Conservation (phyloP, 2,888 invertebrate genomes). For the Nemotelus pantherinus region DNA sequence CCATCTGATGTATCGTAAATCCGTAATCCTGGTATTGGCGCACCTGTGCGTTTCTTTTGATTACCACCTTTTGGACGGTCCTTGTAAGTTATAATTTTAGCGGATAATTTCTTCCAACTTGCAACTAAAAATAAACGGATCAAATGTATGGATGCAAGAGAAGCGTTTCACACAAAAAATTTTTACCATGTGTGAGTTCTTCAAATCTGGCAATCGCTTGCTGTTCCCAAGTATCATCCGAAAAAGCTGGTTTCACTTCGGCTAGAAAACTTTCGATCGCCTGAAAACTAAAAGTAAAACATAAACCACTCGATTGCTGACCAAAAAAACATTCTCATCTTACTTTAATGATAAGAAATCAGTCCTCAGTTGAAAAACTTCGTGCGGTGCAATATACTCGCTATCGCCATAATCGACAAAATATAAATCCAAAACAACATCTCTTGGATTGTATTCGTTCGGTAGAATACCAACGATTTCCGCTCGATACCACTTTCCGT, state of each 20-base stretch:
- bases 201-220: slow-evolving; percentile 75
- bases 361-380: slow-evolving; percentile 78
- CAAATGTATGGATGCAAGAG: too few relatives aligned
- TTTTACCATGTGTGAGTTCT: slow-evolving; percentile 72
- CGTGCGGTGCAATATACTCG: slow-evolving; percentile 72
- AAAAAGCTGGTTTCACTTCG: slow-evolving; percentile 72
- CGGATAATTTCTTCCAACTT: slow-evolving; percentile 82
- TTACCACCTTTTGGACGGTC: slow-evolving; percentile 65
- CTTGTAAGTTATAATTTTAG: slow-evolving; percentile 79
- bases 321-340: background rate
- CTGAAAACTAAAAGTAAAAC: slow-evolving; percentile 66
- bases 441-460: slow-evolving; percentile 71
- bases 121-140: slow-evolving; percentile 66
- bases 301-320: background rate
- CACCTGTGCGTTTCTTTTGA: slow-evolving; percentile 68
- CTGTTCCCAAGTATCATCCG: slow-evolving; percentile 68
- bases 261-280: slow-evolving; percentile 89
- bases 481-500: slow-evolving; percentile 76
- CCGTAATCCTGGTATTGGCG: slow-evolving; percentile 81
- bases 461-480: slow-evolving; percentile 74
- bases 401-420: slow-evolving; percentile 91
- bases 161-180: too few relatives aligned
- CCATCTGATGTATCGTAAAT: slow-evolving; percentile 76
- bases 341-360: slow-evolving; percentile 67
- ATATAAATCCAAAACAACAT: slow-evolving; percentile 75